Percentiles rank a stretch among this genome's conserved stretches.
phyloP scores from a whole-genome alignment of 2,113 vertebrate species.

The Bucco capensis region DNA sequence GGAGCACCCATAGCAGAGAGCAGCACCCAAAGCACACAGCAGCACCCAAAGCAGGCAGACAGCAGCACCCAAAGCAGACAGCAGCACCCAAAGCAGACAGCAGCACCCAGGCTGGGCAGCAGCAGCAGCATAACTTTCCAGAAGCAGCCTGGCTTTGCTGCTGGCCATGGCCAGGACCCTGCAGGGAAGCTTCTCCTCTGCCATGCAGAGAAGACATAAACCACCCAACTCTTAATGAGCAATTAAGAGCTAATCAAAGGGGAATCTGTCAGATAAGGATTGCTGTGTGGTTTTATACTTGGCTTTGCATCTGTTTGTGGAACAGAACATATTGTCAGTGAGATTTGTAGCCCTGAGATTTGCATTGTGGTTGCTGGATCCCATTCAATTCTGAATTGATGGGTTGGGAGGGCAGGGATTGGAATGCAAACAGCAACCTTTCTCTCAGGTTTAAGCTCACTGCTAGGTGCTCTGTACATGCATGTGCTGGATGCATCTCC shows the following conservation, averaged over 20 bases:
- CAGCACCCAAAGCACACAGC: not conserved
- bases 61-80: not conserved
- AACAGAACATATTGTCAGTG: conserved; percentile 25
- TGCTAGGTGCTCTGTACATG: not conserved
- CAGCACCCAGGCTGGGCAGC: not conserved
- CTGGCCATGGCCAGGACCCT: rapidly evolving
- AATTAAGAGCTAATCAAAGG: conserved; percentile 45
- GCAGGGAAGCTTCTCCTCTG: not conserved
- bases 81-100: not conserved
- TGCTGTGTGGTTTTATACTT: not conserved
- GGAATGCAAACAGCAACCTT: not conserved
- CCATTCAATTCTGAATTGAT: conserved; percentile 24
- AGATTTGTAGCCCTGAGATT: conserved; percentile 41
- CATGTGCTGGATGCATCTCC: not conserved
- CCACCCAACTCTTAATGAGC: conserved; percentile 17
- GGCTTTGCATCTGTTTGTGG: conserved; percentile 29
- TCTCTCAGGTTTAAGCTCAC: not conserved
- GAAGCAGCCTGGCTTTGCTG: not conserved
- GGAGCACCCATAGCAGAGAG: not conserved
- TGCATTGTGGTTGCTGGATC: conserved; percentile 35
- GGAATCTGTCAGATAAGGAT: conserved; percentile 14
- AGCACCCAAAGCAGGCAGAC: rapidly evolving
- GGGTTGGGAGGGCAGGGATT: not conserved
- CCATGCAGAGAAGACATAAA: not conserved
- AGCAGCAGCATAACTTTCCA: rapidly evolving